Base-by-base conservation (phyloP, 2,113 vertebrate genomes). In the Puntigrus tetrazona region DNA sequence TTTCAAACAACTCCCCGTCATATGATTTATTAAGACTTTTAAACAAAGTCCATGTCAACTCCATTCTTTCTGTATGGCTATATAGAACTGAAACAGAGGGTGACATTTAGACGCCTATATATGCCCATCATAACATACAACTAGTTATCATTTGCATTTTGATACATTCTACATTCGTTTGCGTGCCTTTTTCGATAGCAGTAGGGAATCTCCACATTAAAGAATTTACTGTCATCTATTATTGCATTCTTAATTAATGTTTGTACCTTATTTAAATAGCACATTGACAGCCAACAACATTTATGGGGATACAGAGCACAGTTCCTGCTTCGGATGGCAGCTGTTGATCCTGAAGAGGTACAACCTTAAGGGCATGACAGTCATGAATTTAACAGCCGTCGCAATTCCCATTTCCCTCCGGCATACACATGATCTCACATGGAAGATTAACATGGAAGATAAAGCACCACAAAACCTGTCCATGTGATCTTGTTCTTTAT, bases 301-400 rank as follows among this genome's bases (percentile, higher is more conserved):
- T 18, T 20, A 22, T 69, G 7, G 14, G 65, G 14, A 69, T 69
- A 31, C 31, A 36, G 65, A 69, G 65, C 16, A 69, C 31, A 69
- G 14, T 36, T 69, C 18, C 31, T 34, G 65, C 14, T 14, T 36
- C 16, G 36, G 65, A 69, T 36, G 31, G 65, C 65, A 34, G 31
- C 31, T 69, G 65, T 69, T 69, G 65, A 69, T 69, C 31, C 65
- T 36, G 31, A 69, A 69, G 65, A 69, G 31, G 65, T 69, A 31
- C 65, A 69, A 69, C 29, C 65, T 69, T 69, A 20, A 69, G 65
- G 65, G 65, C 31, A 69, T 36, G 65, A 29, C 59, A 63, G 31
- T 31, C 65, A 34, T 18, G 29, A 31, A 31, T 69, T 69, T 31
- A 69, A 36, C 16, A 69, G 18, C 65, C 16, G 14, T 3, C 6